Evolutionary conservation across 2,113 vertebrate genomes (phyloP).

Genomic region (Lagopus muta): DNA sequence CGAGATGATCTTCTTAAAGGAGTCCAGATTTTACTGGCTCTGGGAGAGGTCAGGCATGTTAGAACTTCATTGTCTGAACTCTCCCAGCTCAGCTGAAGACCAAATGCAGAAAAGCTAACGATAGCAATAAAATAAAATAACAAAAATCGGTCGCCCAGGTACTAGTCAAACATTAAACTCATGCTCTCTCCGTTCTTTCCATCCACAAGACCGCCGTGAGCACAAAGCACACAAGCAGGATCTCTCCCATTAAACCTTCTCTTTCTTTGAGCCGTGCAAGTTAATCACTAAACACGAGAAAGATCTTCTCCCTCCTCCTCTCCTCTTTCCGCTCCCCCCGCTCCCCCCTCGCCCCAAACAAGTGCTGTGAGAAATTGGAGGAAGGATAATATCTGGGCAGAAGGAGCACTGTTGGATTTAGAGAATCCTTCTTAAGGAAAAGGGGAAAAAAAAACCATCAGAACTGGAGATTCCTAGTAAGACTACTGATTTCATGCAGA

Average conservation of each 20-base stretch:
- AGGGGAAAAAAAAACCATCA: neutral
- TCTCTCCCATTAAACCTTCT: constrained; percentile 74
- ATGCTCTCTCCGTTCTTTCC: constrained; percentile 6
- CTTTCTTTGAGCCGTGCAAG: constrained; percentile 66
- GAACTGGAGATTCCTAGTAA: constrained; percentile 28
- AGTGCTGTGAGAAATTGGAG: constrained; percentile 41
- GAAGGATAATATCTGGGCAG: constrained; percentile 19
- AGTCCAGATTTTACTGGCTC: constrained; percentile 23
- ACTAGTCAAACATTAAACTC: constrained; percentile 32
- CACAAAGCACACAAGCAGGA: constrained; percentile 35
- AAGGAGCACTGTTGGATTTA: constrained; percentile 19
- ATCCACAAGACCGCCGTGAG: neutral
- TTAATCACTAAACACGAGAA: constrained; percentile 67
- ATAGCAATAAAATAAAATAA: constrained; percentile 7
- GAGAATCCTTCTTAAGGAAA: constrained; percentile 26
- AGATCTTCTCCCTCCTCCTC: constrained; percentile 54
- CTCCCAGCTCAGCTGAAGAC: constrained; percentile 40
- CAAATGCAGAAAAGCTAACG: constrained; percentile 30
- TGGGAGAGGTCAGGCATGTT: constrained; percentile 9
- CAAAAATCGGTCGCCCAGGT: constrained; percentile 14
- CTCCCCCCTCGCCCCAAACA: neutral
- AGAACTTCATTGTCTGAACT: constrained; percentile 50
- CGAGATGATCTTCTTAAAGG: constrained; percentile 36
- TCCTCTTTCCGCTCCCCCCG: constrained; percentile 1
- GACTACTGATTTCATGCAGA: constrained; percentile 46